phyloP scores from a whole-genome alignment of 2,888 invertebrate genomes.

The Arctia plantaginis region DNA sequence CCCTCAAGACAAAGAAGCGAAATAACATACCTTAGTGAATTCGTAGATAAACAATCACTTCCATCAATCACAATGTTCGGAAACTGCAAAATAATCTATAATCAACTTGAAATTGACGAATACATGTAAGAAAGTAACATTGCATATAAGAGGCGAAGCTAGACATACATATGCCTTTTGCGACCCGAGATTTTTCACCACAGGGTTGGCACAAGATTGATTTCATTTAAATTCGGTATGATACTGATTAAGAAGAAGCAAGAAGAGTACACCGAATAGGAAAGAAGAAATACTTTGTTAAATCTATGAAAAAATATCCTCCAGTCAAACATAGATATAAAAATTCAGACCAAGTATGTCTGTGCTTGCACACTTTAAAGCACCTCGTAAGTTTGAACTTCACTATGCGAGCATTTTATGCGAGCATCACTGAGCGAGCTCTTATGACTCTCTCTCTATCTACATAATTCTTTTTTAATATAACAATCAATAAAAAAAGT shows the following conservation, averaged over 20 bases:
- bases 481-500: no score
- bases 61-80: background rate
- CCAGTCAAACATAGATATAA: background rate
- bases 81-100: background rate
- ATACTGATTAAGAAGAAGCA: no score
- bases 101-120: background rate
- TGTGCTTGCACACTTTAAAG: no score
- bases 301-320: no score
- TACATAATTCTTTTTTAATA: no score
- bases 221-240: no score
- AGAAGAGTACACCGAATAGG: background rate
- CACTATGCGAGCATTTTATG: no score
- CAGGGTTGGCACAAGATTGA: conserved; percentile 29
- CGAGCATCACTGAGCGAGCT: background rate
- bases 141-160: conserved; percentile 10
- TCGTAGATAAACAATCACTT: background rate
- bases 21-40: background rate
- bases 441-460: background rate
- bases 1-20: background rate
- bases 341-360: background rate
- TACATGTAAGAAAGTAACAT: conserved; percentile 25
- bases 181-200: conserved; percentile 11
- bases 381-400: no score
- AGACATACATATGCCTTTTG: conserved; percentile 23
- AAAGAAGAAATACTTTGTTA: no score